Percentiles rank a stretch among this genome's conserved stretches.
Conservation (phyloP, 2,113 vertebrate genomes). For the Platysternon megacephalum region DNA sequence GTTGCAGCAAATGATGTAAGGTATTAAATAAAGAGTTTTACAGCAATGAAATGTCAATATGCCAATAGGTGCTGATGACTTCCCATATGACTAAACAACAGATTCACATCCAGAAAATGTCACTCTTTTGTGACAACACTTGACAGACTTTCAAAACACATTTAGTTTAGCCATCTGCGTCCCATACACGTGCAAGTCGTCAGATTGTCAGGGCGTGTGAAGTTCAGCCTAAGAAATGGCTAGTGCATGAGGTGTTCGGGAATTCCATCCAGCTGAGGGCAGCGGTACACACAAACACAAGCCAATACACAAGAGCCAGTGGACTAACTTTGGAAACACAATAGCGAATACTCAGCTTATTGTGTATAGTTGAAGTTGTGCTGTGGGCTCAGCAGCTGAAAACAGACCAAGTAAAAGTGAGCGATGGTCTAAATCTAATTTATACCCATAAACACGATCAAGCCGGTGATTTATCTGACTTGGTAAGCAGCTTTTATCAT, state of each 20-base stretch:
- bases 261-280: not conserved
- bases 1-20: rapidly evolving
- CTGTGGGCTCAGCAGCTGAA: not conserved
- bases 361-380: not conserved
- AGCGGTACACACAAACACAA: not conserved
- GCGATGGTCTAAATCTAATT: slow-evolving; percentile 25
- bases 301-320: not conserved
- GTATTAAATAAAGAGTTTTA: not conserved
- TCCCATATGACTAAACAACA: not conserved
- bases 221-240: not conserved
- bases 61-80: not conserved
- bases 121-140: not conserved
- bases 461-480: not conserved
- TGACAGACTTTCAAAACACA: rapidly evolving
- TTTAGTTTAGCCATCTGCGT: not conserved
- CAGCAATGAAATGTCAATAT: slow-evolving; percentile 1
- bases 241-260: not conserved
- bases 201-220: rapidly evolving
- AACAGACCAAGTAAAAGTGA: slow-evolving; percentile 20
- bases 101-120: not conserved
- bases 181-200: not conserved
- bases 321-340: not conserved
- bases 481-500: slow-evolving; percentile 27
- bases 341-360: not conserved
- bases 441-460: slow-evolving; percentile 14